Evolutionary conservation across 2,113 vertebrate species (phyloP).

Genomic region (Lonchura striata): DNA sequence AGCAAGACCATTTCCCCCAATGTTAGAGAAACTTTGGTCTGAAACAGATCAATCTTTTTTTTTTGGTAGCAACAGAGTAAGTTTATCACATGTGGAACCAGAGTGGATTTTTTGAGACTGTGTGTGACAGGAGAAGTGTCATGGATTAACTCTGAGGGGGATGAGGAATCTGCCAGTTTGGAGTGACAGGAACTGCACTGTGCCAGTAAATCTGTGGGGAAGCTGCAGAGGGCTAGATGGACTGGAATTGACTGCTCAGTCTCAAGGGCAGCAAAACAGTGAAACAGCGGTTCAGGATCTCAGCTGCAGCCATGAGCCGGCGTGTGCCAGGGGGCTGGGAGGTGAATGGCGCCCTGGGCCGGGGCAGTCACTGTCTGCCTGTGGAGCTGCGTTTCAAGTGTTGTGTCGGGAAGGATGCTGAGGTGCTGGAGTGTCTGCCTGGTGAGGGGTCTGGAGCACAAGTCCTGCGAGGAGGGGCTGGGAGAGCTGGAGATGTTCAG

Average conservation of each 20-base stretch:
- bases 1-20: background rate
- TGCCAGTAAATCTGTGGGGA: too few relatives aligned
- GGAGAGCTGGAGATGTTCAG: rapidly evolving
- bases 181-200: rapidly evolving
- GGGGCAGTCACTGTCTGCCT: too few relatives aligned
- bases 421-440: too few relatives aligned
- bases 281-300: rapidly evolving
- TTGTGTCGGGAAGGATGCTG: rapidly evolving
- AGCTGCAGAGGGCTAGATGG: background rate
- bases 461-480: background rate
- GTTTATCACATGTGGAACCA: background rate
- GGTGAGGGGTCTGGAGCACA: background rate
- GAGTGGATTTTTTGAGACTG: rapidly evolving
- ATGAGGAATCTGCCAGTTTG: background rate
- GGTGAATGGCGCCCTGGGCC: too few relatives aligned
- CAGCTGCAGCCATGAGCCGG: rapidly evolving
- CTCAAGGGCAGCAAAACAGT: too few relatives aligned
- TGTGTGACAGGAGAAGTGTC: background rate
- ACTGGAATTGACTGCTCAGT: background rate
- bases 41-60: background rate
- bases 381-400: rapidly evolving
- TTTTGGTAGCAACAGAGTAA: background rate
- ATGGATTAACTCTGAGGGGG: background rate
- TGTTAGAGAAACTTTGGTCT: background rate
- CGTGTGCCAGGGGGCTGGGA: rapidly evolving